Conservation (phyloP, 2,797 vertebrate genomes). For the Xyrichtys novacula region DNA sequence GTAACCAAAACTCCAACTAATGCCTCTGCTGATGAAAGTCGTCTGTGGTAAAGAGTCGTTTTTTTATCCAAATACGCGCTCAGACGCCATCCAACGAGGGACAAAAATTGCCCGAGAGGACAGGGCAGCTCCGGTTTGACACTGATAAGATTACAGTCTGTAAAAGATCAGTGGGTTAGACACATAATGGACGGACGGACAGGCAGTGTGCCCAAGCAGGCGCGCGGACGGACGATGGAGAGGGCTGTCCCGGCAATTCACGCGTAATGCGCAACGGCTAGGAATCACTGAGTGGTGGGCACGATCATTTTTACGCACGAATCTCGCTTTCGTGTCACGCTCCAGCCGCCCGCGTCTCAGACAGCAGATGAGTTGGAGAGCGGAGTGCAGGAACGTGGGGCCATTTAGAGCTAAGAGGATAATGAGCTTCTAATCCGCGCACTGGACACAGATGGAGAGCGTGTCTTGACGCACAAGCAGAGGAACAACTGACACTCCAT, state of each 20-base stretch:
- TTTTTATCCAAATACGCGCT: conserved; percentile 26
- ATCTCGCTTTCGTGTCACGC: conserved; percentile 44
- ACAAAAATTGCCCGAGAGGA: conserved; percentile 46
- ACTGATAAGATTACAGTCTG: conserved; percentile 80
- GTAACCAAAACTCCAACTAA: neutral
- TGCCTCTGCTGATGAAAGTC: conserved; percentile 24
- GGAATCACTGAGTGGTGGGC: conserved; percentile 14
- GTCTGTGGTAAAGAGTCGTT: conserved; percentile 12
- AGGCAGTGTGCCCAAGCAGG: conserved; percentile 15
- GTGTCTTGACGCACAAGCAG: conserved; percentile 72
- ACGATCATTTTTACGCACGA: conserved; percentile 48
- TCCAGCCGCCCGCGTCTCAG: conserved; percentile 29
- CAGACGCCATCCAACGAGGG: conserved; percentile 50
- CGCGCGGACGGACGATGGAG: conserved; percentile 35
- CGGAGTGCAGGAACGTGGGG: conserved; percentile 71
- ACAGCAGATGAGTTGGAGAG: conserved; percentile 55
- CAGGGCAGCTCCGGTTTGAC: conserved; percentile 68
- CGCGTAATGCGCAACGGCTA: conserved; percentile 54
- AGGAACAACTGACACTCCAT: conserved; percentile 37
- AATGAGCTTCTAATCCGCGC: conserved; percentile 85
- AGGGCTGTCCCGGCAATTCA: conserved; percentile 10
- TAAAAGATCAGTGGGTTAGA: conserved; percentile 79
- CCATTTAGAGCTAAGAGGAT: conserved; percentile 88
- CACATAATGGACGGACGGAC: conserved; percentile 39
- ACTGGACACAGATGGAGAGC: conserved; percentile 83